A percentile compares a stretch with the other conserved stretches of the same genome.
Evolutionary conservation across 2,797 vertebrate genomes (phyloP).

Genomic region (Helarctos malayanus): DNA sequence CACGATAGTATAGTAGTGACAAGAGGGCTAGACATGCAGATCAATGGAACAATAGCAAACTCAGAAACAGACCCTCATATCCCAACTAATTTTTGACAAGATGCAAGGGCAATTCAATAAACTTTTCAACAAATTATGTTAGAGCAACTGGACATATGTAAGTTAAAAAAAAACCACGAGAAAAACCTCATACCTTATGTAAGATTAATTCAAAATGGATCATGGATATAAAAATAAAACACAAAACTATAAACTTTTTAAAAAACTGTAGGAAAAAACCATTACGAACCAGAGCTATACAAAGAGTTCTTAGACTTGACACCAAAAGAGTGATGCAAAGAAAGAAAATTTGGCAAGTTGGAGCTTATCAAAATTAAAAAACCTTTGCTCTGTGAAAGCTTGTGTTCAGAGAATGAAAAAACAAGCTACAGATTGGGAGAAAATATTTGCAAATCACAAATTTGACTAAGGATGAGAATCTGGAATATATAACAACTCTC

Average conservation of each 20-base stretch:
- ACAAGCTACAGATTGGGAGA: neutral
- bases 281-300: neutral
- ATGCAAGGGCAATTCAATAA: neutral
- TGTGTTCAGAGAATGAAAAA: neutral
- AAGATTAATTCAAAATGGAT: neutral
- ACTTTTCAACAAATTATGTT: neutral
- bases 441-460: neutral
- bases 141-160: neutral
- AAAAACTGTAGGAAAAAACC: neutral
- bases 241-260: neutral
- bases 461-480: neutral
- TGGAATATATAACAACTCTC: neutral
- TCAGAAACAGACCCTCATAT: neutral
- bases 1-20: neutral
- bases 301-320: neutral
- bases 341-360: neutral
- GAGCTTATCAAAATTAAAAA: neutral
- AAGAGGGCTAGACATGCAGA: neutral
- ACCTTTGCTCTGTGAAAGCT: neutral
- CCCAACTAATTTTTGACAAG: neutral
- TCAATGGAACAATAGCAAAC: neutral
- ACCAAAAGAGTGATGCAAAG: neutral
- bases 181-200: neutral
- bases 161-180: neutral
- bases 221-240: neutral